These are phyloP conservation scores for Triplophysa siluroides DNA, from an alignment of 2,113 vertebrate genomes.

Conservation along the genomic window DNA sequence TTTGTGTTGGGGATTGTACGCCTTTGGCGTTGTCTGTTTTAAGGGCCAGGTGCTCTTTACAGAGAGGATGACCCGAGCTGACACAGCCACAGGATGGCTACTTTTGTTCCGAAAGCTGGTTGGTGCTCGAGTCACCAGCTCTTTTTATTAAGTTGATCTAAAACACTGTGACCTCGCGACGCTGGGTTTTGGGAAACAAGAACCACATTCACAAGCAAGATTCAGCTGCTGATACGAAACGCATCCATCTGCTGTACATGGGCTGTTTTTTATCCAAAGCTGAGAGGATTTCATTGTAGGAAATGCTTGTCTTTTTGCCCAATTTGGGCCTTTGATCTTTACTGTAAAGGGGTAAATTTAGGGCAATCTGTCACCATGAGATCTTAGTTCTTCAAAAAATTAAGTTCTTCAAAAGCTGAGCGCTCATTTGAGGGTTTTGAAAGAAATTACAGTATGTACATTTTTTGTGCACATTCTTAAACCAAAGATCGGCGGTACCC, in stretches of 20 bases:
- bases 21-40: slow-evolving; percentile 34
- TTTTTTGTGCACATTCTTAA: background rate
- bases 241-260: slow-evolving; percentile 15
- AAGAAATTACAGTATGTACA: too few species aligned
- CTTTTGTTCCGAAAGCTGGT: slow-evolving; percentile 30
- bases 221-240: slow-evolving; percentile 29
- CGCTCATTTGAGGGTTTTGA: too few species aligned
- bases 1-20: slow-evolving; percentile 36
- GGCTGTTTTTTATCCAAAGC: background rate
- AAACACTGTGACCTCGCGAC: slow-evolving; percentile 14
- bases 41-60: slow-evolving; percentile 37
- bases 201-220: background rate
- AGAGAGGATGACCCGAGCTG: slow-evolving; percentile 22
- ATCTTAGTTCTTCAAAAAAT: too few species aligned
- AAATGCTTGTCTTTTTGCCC: slow-evolving; percentile 19
- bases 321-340: background rate
- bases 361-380: too few species aligned
- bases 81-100: slow-evolving; percentile 36
- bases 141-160: slow-evolving; percentile 7
- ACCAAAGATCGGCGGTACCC: background rate
- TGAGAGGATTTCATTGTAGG: slow-evolving; percentile 1
- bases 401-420: too few species aligned
- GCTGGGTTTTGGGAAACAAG: slow-evolving; percentile 24
- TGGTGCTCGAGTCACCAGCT: background rate
- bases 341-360: background rate